Conservation (phyloP, 92 coral and sea anemone genomes). For the Pocillopora meandrina region DNA sequence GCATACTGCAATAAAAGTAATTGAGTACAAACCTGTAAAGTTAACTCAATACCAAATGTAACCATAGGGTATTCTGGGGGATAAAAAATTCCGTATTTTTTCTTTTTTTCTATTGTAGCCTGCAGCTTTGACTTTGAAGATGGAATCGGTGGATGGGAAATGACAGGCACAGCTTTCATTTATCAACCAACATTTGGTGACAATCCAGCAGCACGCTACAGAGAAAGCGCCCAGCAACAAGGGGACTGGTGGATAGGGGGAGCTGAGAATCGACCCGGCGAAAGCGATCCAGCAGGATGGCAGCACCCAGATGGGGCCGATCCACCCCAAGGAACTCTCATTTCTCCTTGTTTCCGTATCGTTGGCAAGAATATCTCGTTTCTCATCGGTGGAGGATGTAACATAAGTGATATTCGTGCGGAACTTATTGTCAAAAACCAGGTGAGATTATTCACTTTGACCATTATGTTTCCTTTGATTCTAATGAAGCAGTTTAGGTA, state of each 20-base stretch:
- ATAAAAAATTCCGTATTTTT: not conserved
- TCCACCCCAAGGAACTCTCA: slow-evolving; percentile 60
- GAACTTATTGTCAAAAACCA: slow-evolving; percentile 48
- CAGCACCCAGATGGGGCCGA: slow-evolving; percentile 28
- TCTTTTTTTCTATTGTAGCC: not conserved
- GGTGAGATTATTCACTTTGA: slow-evolving; percentile 4
- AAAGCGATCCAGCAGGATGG: slow-evolving; percentile 34
- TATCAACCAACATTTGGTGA: slow-evolving; percentile 67
- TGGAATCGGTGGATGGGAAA: slow-evolving; percentile 55
- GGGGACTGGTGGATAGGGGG: slow-evolving; percentile 82
- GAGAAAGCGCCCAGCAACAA: slow-evolving; percentile 49
- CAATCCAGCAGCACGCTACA: slow-evolving; percentile 48
- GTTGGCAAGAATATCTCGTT: slow-evolving; percentile 45
- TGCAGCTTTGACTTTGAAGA: slow-evolving; percentile 69
- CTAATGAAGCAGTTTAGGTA: too few relatives aligned
- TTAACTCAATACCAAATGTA: too few relatives aligned
- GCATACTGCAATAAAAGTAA: not conserved
- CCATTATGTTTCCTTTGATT: not conserved
- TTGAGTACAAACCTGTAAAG: not conserved
- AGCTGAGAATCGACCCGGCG: slow-evolving; percentile 48
- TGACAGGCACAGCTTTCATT: slow-evolving; percentile 57
- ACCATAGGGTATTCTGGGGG: too few relatives aligned
- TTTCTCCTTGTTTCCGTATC: slow-evolving; percentile 58
- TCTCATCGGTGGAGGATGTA: slow-evolving; percentile 27
- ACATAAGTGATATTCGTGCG: slow-evolving; percentile 31